Conservation (phyloP, 2,113 vertebrate genomes). For the Terrapene triunguis region DNA sequence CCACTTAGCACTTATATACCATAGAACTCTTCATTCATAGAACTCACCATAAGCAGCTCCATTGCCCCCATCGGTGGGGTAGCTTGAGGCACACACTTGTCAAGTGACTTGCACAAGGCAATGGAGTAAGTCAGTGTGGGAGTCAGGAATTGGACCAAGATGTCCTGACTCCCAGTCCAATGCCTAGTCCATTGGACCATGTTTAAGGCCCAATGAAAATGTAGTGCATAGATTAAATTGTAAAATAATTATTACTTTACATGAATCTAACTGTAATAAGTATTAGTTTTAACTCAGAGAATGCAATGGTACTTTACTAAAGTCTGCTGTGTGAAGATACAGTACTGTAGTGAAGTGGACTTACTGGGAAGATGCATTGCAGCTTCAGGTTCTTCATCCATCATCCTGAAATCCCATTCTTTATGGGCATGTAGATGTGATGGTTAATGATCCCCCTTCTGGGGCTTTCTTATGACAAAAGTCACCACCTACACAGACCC, state of each 20-base stretch:
- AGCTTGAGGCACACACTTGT: not conserved
- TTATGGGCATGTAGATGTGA: not conserved
- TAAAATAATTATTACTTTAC: not conserved
- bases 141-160: fast-evolving
- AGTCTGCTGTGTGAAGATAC: not conserved
- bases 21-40: no score
- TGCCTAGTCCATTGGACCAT: not conserved
- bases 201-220: not conserved
- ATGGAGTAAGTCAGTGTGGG: not conserved
- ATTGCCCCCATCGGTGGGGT: fast-evolving
- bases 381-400: not conserved
- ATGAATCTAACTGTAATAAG: not conserved
- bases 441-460: not conserved
- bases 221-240: not conserved
- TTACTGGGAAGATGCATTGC: not conserved
- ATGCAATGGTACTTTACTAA: not conserved
- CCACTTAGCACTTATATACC: no score
- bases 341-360: not conserved
- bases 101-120: fast-evolving
- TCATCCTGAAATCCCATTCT: not conserved
- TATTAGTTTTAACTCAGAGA: not conserved
- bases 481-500: not conserved
- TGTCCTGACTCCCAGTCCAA: not conserved
- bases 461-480: not conserved
- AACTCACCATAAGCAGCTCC: no score